Base-by-base conservation (phyloP, 2,888 invertebrate species). In the Auanema freiburgensis region DNA sequence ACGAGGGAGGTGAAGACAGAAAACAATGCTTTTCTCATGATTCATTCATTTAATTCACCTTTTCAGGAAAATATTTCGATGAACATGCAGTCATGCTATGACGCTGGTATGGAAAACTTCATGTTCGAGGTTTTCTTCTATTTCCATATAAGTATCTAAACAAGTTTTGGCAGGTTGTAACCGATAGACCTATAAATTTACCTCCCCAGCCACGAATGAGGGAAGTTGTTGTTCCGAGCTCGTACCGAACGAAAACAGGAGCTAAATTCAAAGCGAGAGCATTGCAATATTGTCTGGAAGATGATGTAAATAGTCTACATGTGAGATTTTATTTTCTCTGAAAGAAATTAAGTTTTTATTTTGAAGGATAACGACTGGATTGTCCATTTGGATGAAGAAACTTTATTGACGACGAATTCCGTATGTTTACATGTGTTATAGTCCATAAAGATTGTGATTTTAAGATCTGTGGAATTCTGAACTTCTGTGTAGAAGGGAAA, bases 201-300 rank as follows among this genome's bases (percentile, higher is more conserved):
- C 66, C 73, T 14, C 78, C 83, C 40, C 91, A 92, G 85, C 88
- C 91, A 59, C 88, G 93, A 74, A 89, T 93, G 8, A 88, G 92
- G 67, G 83, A 86, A 78, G 89, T 93, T 43, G 91, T 95, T 23
- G 93, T 96, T 25, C 94, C 95, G 10, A 50, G 68, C 0, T 60
- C 74, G 21, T 83, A 83, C 65, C 64, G 90, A 79, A 92, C 95
- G 41, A 92, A 91, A 85, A 90, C 90, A 59, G 94, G 94, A 61
- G 94, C 95, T 57, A 86, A 94, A 63, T 96, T 93, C 84, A 96
- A 96, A 85, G 91, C 94, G 0, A 88, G 95, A 75, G 96, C 96
- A 23, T 86, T 96, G 59, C 96, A 96, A 84, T 96, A 94, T 85
- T 95, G 95, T 82, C 87, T 95, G 59, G 95, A 96, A 86, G 91